Conservation (phyloP, 1,140 invertebrate species). For the Drosophila ercepeae region DNA sequence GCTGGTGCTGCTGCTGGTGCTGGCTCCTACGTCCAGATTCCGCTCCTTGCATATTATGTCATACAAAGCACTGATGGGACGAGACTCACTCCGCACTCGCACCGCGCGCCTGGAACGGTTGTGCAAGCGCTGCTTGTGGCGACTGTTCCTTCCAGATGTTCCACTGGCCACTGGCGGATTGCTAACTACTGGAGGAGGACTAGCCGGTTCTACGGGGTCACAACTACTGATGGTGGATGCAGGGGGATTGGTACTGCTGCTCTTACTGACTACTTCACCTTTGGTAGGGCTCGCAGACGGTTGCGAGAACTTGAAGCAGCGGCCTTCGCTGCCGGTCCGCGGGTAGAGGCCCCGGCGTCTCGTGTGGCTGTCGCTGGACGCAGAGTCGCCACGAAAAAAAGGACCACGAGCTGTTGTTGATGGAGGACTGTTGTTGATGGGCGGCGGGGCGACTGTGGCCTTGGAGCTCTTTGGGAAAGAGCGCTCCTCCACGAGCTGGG, state of each 20-base stretch:
- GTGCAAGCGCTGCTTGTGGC: slow-evolving; percentile 70
- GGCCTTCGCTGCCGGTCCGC: slow-evolving; percentile 63
- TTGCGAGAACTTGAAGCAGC: slow-evolving; percentile 69
- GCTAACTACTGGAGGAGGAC: slow-evolving; percentile 19
- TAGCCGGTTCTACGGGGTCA: slow-evolving; percentile 54
- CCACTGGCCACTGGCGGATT: slow-evolving; percentile 1
- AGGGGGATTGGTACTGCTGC: slow-evolving; percentile 22
- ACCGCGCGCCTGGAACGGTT: slow-evolving; percentile 70
- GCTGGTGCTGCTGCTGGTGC: slow-evolving; percentile 50
- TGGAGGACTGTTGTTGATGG: slow-evolving; percentile 4
- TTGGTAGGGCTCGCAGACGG: slow-evolving; percentile 73
- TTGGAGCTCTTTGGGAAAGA: slow-evolving; percentile 68
- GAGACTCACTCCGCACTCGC: slow-evolving; percentile 79
- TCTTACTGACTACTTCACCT: slow-evolving; percentile 60
- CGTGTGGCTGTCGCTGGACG: slow-evolving; percentile 41
- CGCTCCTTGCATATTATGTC: slow-evolving; percentile 84
- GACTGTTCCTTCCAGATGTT: slow-evolving; percentile 59
- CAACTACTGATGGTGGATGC: slow-evolving; percentile 41
- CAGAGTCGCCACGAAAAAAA: slow-evolving; percentile 81
- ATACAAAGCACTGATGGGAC: slow-evolving; percentile 80
- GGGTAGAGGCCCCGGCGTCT: slow-evolving; percentile 28
- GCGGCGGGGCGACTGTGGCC: slow-evolving; percentile 44
- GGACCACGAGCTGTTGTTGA: slow-evolving; percentile 13
- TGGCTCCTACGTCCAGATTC: slow-evolving; percentile 64
- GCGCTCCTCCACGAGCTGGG: slow-evolving; percentile 68